These are phyloP conservation scores for Cephalopachus bancanus DNA, from an alignment of 2,797 vertebrate genomes.

Conservation along the genomic window DNA sequence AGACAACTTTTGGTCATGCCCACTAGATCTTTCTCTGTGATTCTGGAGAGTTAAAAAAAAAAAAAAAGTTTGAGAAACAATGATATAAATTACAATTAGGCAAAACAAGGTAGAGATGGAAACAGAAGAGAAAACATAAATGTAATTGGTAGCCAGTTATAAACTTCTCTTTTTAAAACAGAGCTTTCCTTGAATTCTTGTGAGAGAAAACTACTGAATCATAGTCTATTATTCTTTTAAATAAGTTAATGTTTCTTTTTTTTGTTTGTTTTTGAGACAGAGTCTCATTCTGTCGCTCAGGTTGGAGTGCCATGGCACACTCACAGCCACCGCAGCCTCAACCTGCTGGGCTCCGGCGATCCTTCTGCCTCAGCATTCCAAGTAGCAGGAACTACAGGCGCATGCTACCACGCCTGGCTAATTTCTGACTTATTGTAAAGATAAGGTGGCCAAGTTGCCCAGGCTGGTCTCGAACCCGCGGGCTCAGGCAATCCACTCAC, in stretches of 20 bases:
- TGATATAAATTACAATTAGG: neutral
- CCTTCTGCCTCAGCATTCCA: no score
- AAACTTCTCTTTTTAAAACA: constrained; percentile 31
- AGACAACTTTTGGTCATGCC: neutral
- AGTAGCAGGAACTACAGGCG: no score
- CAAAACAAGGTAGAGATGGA: neutral
- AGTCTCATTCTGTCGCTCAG: no score
- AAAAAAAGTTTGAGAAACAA: neutral
- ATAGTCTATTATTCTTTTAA: neutral
- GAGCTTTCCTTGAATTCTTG: neutral
- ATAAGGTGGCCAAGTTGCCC: no score
- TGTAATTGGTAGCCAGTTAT: neutral
- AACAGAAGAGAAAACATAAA: constrained; percentile 20
- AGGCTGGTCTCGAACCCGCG: no score
- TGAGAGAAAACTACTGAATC: neutral
- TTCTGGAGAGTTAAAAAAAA: neutral
- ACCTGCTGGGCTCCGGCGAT: no score
- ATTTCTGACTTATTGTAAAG: no score
- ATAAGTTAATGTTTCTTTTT: neutral
- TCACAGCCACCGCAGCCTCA: no score
- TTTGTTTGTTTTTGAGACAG: no score
- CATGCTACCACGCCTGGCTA: no score
- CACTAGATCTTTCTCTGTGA: neutral
- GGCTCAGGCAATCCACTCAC: no score
- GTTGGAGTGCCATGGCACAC: no score